phyloP scores from a whole-genome alignment of 2,113 vertebrate species.

The Procavia capensis region DNA sequence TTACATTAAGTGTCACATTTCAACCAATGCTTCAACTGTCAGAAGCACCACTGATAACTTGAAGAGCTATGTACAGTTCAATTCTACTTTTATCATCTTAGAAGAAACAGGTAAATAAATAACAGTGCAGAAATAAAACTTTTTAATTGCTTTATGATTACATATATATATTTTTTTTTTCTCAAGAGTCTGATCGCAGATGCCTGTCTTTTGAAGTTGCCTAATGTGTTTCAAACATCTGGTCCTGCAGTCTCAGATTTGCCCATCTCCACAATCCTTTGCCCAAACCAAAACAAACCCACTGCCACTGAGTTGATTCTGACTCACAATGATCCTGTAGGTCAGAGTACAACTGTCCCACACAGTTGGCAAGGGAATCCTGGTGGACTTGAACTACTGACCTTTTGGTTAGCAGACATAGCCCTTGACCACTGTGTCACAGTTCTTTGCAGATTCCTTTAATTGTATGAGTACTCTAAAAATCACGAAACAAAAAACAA shows the following conservation, averaged over 20 bases:
- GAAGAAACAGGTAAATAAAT: neutral
- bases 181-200: neutral
- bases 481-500: neutral
- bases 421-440: too few relatives aligned
- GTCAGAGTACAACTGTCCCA: too few relatives aligned
- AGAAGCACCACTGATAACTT: neutral
- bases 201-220: neutral
- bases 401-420: too few relatives aligned
- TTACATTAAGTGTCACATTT: neutral
- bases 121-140: neutral
- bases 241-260: neutral
- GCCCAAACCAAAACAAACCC: too few relatives aligned
- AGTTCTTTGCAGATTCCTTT: neutral
- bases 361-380: too few relatives aligned
- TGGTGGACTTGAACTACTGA: too few relatives aligned
- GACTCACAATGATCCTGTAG: too few relatives aligned
- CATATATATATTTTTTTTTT: neutral
- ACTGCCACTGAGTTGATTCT: too few relatives aligned
- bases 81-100: neutral
- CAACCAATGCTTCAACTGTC: neutral
- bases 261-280: neutral
- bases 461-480: neutral
- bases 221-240: neutral
- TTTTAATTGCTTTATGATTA: constrained; percentile 26
- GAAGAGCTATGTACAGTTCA: neutral